Evolutionary conservation across 2,888 invertebrate species (phyloP), one percentile per base, ranked within the genome.

Genomic region (Limnephilus lunatus): DNA sequence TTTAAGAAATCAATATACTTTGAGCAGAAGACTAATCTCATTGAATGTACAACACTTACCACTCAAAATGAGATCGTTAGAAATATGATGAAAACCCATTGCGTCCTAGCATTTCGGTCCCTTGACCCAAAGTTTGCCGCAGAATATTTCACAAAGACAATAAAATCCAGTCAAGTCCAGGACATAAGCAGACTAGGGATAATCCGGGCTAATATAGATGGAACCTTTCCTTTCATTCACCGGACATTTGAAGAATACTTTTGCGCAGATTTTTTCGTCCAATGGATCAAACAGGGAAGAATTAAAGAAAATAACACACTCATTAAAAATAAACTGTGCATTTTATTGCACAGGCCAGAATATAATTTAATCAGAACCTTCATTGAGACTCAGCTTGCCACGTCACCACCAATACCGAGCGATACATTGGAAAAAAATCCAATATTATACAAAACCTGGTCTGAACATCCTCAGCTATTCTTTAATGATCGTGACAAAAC

Each of bases 131-230:
- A 30, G 3, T 82, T 82, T 82, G n/a, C 30, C 0, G 2, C 2
- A 31, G 2, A 30, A 31, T 2, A 82, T 19, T 82, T 82, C 32
- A 53, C 2, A 15, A 15, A 53, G 0, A 53, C 3, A 53, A 15
- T 3, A 19, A 14, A 3, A 53, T 31, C 14, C 82, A 39, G 5
- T 2, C 80, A 89, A 25, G 81, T 35, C 0, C n/a, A 32, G 19
- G 89, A 89, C 15, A n/a, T 89, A 12, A 81, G 35, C 80, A 39
- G 81, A 32, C 14, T 89, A 12, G 89, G 89, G 25, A 15, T 89
- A n/a, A 80, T 89, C 25, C 9, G 89, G 81, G n/a, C 31, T 89
- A n/a, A 81, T 89, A 2, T 30, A 39, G 80, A 81, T 0, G 32
- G 81, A 11, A 81, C 30, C 9, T 30, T 35, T 12, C n/a, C 25